phyloP scores from a whole-genome alignment of 2,888 invertebrate species.

The Heterodera filipjevi region DNA sequence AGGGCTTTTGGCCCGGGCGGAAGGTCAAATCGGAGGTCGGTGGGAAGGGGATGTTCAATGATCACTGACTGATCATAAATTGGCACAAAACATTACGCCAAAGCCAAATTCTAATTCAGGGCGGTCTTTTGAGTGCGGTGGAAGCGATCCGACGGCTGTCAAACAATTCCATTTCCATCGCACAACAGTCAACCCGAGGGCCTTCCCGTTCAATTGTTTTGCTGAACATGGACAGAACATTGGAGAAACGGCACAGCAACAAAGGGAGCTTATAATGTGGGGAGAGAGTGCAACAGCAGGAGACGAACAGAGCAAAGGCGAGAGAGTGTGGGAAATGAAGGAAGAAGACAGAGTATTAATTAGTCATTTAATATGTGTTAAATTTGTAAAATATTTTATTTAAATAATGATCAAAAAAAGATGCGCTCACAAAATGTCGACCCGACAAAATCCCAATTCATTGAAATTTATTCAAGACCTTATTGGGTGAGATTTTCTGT shows the following conservation, averaged over 20 bases:
- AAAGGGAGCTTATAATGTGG: conserved; percentile 45
- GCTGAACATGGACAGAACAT: conserved; percentile 54
- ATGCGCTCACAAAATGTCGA: too few relatives aligned
- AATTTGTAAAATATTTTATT: too few relatives aligned
- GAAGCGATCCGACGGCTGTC: conserved; percentile 6
- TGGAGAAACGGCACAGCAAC: conserved; percentile 62
- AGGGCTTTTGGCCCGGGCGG: conserved; percentile 46
- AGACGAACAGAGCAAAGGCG: background rate
- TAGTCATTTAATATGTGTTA: too few relatives aligned
- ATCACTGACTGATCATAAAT: too few relatives aligned
- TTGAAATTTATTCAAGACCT: too few relatives aligned
- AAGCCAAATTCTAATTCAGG: background rate
- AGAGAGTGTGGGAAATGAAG: background rate
- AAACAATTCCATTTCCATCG: background rate
- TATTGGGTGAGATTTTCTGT: too few relatives aligned
- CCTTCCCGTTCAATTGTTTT: conserved; percentile 53
- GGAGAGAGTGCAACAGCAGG: background rate
- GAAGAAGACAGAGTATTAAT: too few relatives aligned
- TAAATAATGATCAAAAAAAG: too few relatives aligned
- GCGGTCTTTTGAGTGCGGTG: conserved; percentile 15
- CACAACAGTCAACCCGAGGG: conserved; percentile 36
- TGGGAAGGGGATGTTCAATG: too few relatives aligned
- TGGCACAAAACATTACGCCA: background rate
- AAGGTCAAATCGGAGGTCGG: conserved; percentile 4
- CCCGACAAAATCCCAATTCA: too few relatives aligned